Evolutionary conservation across 1,140 invertebrate genomes (phyloP), one percentile per base, ranked within the genome.

Genomic region (Nixonia krombeini): DNA sequence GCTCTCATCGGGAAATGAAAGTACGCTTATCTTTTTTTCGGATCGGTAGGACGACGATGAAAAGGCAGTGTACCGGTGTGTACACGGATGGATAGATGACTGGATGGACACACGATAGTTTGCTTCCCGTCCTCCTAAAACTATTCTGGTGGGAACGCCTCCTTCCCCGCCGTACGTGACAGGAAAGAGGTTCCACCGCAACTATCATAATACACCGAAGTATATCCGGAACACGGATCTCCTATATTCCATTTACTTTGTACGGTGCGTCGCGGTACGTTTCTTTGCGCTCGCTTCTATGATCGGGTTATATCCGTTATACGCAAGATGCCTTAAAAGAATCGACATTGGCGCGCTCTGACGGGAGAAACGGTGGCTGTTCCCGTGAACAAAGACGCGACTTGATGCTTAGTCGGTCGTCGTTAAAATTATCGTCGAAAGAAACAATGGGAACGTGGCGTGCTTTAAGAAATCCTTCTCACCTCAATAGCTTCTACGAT

Each of bases 161-260:
- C 52, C 49, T 56, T 51, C 53, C 37, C 41, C 0, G 49, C 50
- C 50, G 51, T 51, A 75, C 72, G 74, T 75, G 73, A 80, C 81
- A 81, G 76, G 77, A 81, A 80, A 80, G 72, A 71, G 72, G 63
- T 71, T 74, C 72, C 73, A 79, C 72, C 76, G 71, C 75, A 74
- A 74, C 74, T 75, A 80, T 81, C 78, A 79, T 80, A 81, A 81
- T 77, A 81, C 73, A 61, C 56, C 53, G 61, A 50, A 66, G 62
- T 65, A 75, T 74, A 81, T 77, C 77, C 78, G 80, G 72, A 71
- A 70, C 65, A 67, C 55, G 52, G 56, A 70, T 71, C 62, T 75
- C 57, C 31, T 71, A 71, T 66, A 71, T 71, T 63, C 57, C 63
- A 61, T 63, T 69, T 49, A 53, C 63, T 59, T 59, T 58, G 63